A percentile compares a stretch with the other conserved stretches of the same genome.
phyloP scores from a whole-genome alignment of 2,113 vertebrate genomes.

The Ameiurus melas region DNA sequence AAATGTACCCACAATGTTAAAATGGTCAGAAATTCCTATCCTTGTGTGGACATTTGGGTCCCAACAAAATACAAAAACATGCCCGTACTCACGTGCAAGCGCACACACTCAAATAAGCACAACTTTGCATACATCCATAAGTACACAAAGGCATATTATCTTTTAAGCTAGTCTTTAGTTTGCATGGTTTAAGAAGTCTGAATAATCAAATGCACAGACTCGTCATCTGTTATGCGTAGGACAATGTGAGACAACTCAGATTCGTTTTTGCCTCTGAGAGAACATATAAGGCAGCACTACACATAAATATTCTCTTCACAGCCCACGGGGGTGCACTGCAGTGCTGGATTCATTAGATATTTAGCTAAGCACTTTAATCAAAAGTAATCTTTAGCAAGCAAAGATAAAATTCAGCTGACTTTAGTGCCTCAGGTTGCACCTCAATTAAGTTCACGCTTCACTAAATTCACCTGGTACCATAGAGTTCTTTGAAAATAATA shows the following conservation, averaged over 20 bases:
- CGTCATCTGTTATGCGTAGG: neutral
- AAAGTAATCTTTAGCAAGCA: neutral
- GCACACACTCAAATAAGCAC: neutral
- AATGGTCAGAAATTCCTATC: neutral
- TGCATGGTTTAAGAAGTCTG: neutral
- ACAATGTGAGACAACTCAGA: conserved; percentile 14
- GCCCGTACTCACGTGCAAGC: too few relatives aligned
- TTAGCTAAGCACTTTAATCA: conserved; percentile 25
- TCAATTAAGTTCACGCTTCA: neutral
- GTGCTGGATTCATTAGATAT: conserved; percentile 21
- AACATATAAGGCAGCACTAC: conserved; percentile 19
- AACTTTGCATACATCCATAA: neutral
- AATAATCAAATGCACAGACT: neutral
- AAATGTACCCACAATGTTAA: neutral
- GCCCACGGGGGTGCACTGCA: conserved; percentile 12
- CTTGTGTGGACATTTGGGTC: neutral
- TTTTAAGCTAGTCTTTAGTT: neutral
- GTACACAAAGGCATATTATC: neutral
- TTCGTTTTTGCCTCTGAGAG: neutral
- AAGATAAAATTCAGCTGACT: neutral
- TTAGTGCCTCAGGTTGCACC: neutral
- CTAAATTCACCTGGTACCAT: neutral
- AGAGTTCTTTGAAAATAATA: neutral
- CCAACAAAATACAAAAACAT: neutral
- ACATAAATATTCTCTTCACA: conserved; percentile 17